phyloP scores from a whole-genome alignment of 2,797 vertebrate species.

The Callimico goeldii region DNA sequence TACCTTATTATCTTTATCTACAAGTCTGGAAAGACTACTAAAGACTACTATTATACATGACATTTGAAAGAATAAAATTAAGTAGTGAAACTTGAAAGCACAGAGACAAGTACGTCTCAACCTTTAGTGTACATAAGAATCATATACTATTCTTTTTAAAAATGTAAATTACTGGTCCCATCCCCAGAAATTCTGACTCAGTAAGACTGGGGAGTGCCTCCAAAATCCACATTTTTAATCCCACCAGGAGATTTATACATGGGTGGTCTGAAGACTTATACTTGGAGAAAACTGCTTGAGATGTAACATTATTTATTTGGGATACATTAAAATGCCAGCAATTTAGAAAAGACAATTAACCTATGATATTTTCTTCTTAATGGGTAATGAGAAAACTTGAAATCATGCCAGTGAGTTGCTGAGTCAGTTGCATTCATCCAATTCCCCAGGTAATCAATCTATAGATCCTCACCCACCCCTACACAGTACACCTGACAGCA shows the following conservation, averaged over 20 bases:
- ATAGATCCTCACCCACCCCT: background rate
- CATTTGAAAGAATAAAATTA: background rate
- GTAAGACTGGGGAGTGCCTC: background rate
- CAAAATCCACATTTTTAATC: background rate
- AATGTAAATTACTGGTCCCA: background rate
- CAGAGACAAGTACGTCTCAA: background rate
- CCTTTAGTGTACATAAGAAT: background rate
- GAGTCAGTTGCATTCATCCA: slow-evolving; percentile 4
- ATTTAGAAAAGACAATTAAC: background rate
- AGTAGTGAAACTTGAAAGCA: background rate
- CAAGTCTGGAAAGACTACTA: background rate
- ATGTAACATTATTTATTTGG: background rate
- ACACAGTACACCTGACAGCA: background rate
- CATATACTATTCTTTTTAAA: background rate
- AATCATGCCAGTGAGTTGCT: background rate
- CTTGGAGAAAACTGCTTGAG: background rate
- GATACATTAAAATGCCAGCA: background rate
- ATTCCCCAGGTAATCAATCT: slow-evolving; percentile 39
- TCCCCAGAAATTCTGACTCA: background rate
- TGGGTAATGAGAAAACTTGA: slow-evolving; percentile 2
- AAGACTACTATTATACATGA: background rate
- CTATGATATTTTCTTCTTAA: slow-evolving; percentile 27
- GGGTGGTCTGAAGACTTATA: background rate
- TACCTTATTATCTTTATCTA: background rate
- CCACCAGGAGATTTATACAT: background rate